Conservation (phyloP, 2,888 invertebrate genomes). For the Eudasyphora cyanicolor region DNA sequence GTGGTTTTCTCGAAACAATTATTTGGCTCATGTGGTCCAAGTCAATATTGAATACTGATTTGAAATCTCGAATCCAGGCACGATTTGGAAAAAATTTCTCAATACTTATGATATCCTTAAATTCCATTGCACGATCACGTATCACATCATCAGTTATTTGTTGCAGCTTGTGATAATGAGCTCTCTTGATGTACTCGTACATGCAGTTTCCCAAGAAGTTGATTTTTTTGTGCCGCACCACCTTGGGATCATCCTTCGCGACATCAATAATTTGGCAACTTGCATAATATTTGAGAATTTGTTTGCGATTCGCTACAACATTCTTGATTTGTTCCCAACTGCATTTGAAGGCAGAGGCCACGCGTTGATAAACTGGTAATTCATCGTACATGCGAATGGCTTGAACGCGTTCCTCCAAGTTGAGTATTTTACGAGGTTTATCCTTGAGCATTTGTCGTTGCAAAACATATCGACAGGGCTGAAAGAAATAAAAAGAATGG, state of each 20-base stretch:
- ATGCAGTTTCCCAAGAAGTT: slow-evolving; percentile 69
- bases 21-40: slow-evolving; percentile 60
- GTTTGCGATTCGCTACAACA: slow-evolving; percentile 67
- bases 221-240: slow-evolving; percentile 68
- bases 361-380: slow-evolving; percentile 68
- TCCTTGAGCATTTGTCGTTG: slow-evolving; percentile 66
- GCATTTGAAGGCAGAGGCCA: slow-evolving; percentile 68
- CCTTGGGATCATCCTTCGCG: slow-evolving; percentile 64
- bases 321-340: slow-evolving; percentile 71
- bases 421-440: slow-evolving; percentile 68
- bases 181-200: slow-evolving; percentile 69
- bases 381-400: slow-evolving; percentile 68
- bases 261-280: slow-evolving; percentile 66
- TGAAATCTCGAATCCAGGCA: slow-evolving; percentile 69
- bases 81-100: slow-evolving; percentile 68
- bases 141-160: slow-evolving; percentile 63
- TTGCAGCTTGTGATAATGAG: slow-evolving; percentile 60
- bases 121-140: slow-evolving; percentile 65
- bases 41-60: slow-evolving; percentile 67
- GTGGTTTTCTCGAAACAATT: slow-evolving; percentile 64
- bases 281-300: slow-evolving; percentile 68
- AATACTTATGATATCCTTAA: slow-evolving; percentile 67
- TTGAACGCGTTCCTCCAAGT: slow-evolving; percentile 69
- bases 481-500: slow-evolving; percentile 19
- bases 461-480: slow-evolving; percentile 66